These are phyloP conservation scores for Dunckerocampus dactyliophorus DNA, from an alignment of 2,113 vertebrate genomes.

Conservation along the genomic window DNA sequence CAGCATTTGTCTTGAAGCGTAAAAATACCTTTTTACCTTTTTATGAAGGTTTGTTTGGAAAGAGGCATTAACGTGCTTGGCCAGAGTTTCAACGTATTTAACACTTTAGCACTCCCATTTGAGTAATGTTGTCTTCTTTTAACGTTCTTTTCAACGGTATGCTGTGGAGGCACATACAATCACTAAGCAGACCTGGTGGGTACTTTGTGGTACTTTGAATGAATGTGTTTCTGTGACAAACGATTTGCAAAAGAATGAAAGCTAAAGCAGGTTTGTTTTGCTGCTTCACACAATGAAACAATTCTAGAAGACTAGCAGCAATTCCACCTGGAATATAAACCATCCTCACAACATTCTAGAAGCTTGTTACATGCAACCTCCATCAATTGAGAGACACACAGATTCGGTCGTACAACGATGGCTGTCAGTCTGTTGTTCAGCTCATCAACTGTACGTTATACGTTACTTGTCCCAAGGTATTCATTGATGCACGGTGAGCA, in stretches of 20 bases:
- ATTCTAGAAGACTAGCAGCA: background rate
- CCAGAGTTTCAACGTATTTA: background rate
- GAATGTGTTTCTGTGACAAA: background rate
- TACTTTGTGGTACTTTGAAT: background rate
- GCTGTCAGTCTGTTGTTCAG: background rate
- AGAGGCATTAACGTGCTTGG: constrained; percentile 13
- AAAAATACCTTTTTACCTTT: constrained; percentile 9
- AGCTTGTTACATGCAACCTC: background rate
- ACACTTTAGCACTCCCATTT: constrained; percentile 24
- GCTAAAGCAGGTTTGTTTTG: background rate
- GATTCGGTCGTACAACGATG: background rate
- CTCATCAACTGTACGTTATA: background rate
- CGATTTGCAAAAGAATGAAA: background rate
- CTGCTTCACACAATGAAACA: background rate
- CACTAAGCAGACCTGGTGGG: background rate
- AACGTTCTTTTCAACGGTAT: constrained; percentile 18
- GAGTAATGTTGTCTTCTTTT: constrained; percentile 7
- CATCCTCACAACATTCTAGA: background rate
- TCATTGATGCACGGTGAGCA: background rate
- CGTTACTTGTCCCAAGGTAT: background rate
- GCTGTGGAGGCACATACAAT: background rate
- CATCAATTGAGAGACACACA: background rate
- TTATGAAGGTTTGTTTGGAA: constrained; percentile 21
- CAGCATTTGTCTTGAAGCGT: constrained; percentile 34
- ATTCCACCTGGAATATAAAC: background rate